These are phyloP conservation scores for Patella caerulea DNA, from an alignment of 2,888 invertebrate genomes.

Conservation along the genomic window DNA sequence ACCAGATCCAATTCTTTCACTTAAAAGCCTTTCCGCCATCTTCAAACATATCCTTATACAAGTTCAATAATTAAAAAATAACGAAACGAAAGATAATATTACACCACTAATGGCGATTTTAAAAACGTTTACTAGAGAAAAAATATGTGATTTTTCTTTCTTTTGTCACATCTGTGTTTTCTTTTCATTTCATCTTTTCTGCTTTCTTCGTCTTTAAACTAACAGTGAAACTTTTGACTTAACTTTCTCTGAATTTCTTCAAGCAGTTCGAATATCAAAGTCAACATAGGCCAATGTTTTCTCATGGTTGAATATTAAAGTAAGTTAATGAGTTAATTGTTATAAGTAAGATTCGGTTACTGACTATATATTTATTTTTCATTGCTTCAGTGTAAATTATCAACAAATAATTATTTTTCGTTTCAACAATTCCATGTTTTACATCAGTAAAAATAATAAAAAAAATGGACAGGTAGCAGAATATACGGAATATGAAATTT, in stretches of 20 bases:
- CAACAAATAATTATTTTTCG: too few relatives aligned
- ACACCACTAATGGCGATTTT: background rate
- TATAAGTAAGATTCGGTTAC: background rate
- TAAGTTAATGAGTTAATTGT: conserved; percentile 6
- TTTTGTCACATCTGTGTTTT: conserved; percentile 5
- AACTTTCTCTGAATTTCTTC: background rate
- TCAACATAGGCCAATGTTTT: background rate
- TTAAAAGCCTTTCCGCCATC: background rate
- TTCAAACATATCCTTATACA: background rate
- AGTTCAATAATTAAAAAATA: conserved; percentile 1
- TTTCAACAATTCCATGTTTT: too few relatives aligned
- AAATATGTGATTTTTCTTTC: too few relatives aligned
- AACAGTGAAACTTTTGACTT: too few relatives aligned
- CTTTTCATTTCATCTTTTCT: conserved; percentile 1
- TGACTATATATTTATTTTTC: background rate
- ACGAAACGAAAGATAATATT: conserved; percentile 2
- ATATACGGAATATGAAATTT: too few relatives aligned
- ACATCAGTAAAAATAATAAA: too few relatives aligned
- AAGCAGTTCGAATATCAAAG: background rate
- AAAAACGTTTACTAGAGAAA: too few relatives aligned
- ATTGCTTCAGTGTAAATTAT: background rate
- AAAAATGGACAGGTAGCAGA: too few relatives aligned
- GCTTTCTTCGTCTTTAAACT: background rate
- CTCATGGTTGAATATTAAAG: background rate
- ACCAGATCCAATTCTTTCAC: too few relatives aligned